phyloP scores from a whole-genome alignment of 2,888 invertebrate species.

The Polymixis flavicincta region DNA sequence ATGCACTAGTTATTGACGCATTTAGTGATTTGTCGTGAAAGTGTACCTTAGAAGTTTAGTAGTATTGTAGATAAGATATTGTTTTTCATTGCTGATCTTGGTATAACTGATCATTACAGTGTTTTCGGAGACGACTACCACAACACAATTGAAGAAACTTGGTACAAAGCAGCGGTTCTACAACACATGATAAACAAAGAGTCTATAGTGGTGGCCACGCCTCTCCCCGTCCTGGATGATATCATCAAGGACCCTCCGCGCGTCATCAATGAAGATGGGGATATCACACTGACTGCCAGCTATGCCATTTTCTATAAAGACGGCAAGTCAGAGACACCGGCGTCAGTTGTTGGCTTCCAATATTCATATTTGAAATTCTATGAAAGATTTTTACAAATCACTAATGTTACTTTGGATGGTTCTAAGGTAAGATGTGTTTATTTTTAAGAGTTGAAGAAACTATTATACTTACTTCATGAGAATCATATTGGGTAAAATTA shows the following conservation, averaged over 20 bases:
- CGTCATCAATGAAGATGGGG: constrained; percentile 84
- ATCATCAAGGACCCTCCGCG: constrained; percentile 77
- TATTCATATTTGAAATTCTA: constrained; percentile 94
- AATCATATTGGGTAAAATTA: neutral
- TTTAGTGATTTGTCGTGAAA: neutral
- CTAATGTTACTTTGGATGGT: constrained; percentile 71
- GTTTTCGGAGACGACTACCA: constrained; percentile 94
- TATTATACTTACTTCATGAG: no score
- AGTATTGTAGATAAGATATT: neutral
- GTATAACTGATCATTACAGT: constrained; percentile 76
- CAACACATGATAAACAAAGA: constrained; percentile 95
- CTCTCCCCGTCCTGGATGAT: constrained; percentile 89
- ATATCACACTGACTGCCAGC: constrained; percentile 94
- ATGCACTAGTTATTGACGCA: no score
- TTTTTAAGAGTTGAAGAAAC: neutral
- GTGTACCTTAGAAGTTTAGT: neutral
- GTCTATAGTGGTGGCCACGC: constrained; percentile 95
- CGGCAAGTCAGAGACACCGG: constrained; percentile 94
- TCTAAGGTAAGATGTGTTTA: constrained; percentile 63
- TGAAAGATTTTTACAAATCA: constrained; percentile 93
- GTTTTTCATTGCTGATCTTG: neutral
- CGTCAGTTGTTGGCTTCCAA: constrained; percentile 97
- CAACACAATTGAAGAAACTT: constrained; percentile 96
- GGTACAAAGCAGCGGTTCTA: constrained; percentile 97
- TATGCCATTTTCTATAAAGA: constrained; percentile 96